Evolutionary conservation across 2,888 invertebrate species (phyloP), one percentile per base, ranked within the genome.

Genomic region (Hypsopygia costalis): DNA sequence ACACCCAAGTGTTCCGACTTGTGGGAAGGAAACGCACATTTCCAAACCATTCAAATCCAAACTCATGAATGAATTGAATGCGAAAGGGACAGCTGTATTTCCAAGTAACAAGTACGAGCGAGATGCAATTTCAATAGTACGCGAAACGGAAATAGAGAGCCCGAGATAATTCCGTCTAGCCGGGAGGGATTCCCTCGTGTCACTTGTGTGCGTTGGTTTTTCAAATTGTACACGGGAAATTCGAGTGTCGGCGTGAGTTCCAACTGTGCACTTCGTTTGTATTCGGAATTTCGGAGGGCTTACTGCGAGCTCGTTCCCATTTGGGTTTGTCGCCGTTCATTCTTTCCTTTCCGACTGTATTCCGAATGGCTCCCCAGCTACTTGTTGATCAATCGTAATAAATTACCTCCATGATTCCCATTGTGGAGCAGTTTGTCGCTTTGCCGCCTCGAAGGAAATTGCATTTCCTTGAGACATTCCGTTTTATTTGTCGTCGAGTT

Each of bases 321-420:
- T 64, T 65, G 64, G 55, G 52, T 58, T 16, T 16, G 16, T 16
- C 52, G 58, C 61, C 68, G 69, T 69, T 71, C 76, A 77, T 82
- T 81, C 82, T 79, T 81, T 81, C 75, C 71, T 71, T 73, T 71
- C 72, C 72, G 75, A 71, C 70, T 69, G 73, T 62, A 58, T 49
- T 58, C 58, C 64, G 60, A 58, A 56, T 51, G 16, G 49, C 72
- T 70, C 81, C 83, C 81, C 80, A 71, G 78, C 87, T 75, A 88
- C 88, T 88, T 88, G 88, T 88, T 88, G 88, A 86, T 78, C 88
- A 83, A 80, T 86, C 78, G 85, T 86, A 86, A 87, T 86, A 88
- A 86, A 88, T 87, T 85, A 83, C 85, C 79, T 77, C 78, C 81
- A 76, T 83, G 81, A 83, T 83, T 87, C 81, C 82, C 82, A 86